These are phyloP conservation scores for Nymphicus hollandicus DNA, from an alignment of 2,113 vertebrate species.

Conservation along the genomic window DNA sequence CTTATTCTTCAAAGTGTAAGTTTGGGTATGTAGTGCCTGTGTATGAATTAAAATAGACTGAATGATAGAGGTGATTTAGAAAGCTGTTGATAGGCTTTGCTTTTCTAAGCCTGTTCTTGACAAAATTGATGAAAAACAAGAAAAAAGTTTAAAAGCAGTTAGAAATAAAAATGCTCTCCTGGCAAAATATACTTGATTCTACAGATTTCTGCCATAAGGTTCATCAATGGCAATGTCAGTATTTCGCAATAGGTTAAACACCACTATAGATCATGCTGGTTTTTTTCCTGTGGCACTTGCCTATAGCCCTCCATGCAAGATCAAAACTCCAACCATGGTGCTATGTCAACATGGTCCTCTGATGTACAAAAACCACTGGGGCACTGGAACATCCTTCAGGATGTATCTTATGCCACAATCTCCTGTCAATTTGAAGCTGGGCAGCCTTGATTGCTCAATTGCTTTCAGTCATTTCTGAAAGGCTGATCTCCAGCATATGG, in stretches of 20 bases:
- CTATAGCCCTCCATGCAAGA: neutral
- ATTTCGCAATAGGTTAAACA: neutral
- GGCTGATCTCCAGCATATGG: neutral
- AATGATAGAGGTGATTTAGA: neutral
- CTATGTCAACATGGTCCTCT: neutral
- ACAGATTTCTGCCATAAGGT: neutral
- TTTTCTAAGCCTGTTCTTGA: conserved; percentile 11
- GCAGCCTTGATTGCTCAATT: neutral
- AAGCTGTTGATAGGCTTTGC: neutral
- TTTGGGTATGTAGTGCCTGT: neutral
- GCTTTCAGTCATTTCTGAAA: neutral
- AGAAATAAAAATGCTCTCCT: neutral
- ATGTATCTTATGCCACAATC: neutral
- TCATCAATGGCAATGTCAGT: neutral
- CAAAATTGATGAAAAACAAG: neutral
- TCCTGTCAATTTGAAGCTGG: neutral
- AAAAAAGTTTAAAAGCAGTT: neutral
- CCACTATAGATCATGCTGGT: neutral
- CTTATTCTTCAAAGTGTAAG: conserved; percentile 25
- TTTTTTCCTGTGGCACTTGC: neutral
- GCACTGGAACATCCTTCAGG: neutral
- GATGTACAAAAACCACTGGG: neutral
- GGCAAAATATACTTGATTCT: neutral
- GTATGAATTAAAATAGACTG: conserved; percentile 37
- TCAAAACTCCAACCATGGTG: neutral